These are phyloP conservation scores for Netelia melanura DNA, from an alignment of 2,888 invertebrate species.

Conservation along the genomic window DNA sequence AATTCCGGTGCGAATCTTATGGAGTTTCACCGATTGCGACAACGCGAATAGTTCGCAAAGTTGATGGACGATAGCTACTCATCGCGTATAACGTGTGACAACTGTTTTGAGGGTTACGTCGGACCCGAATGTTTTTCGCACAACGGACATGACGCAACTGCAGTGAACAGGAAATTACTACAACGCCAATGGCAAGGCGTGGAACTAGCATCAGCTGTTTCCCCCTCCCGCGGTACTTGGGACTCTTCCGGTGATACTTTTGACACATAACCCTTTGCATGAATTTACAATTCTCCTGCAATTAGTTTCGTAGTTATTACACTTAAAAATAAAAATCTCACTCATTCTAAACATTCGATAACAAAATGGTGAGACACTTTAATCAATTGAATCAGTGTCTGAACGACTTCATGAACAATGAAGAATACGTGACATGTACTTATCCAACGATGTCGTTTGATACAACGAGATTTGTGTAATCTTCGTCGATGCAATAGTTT, in stretches of 20 bases:
- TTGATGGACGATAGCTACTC: neutral
- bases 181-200: neutral
- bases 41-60: neutral
- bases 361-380: slow-evolving; percentile 55
- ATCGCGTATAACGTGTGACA: neutral
- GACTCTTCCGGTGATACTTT: slow-evolving; percentile 41
- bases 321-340: neutral
- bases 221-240: slow-evolving; percentile 7
- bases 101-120: neutral
- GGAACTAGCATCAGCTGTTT: slow-evolving; percentile 47
- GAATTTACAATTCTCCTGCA: slow-evolving; percentile 3
- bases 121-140: neutral
- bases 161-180: neutral
- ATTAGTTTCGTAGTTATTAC: slow-evolving; percentile 4
- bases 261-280: slow-evolving; percentile 57
- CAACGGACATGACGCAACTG: neutral
- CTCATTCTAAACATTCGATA: neutral
- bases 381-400: slow-evolving; percentile 38
- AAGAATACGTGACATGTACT: slow-evolving; percentile 49
- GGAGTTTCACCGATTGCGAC: neutral
- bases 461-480: slow-evolving; percentile 8
- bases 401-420: slow-evolving; percentile 43
- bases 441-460: slow-evolving; percentile 38
- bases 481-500: neutral
- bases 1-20: neutral